Evolutionary conservation across 2,888 invertebrate species (phyloP), one percentile per base, ranked within the genome.

Genomic region (Tricholauxania praeusta): DNA sequence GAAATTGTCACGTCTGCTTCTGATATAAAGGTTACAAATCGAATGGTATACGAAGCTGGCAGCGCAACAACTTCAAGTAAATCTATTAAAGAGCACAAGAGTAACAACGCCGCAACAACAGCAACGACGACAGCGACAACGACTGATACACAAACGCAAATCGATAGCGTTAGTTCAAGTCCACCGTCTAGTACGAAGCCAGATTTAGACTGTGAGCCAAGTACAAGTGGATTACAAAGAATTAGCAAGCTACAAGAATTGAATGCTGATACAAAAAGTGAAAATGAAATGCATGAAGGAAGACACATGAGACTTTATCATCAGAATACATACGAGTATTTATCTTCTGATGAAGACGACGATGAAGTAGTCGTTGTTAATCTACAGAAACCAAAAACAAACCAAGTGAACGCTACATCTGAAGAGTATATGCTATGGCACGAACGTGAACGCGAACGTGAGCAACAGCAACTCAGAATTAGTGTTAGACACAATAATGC

Each of bases 1-100:
- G 83, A 84, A 78, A 84, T 83, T 10, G 82, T 81, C 1, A 82
- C 85, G 14, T 82, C 85, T 69, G 82, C 84, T 15, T 85, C 85
- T 12, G 85, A 84, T 63, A 81, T 59, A 15, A 48, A 51, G 22
- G 55, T 39, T 39, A 39, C 10, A 39, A 39, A 39, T 39, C 39
- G 39, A 39, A 39, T 39, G 17, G 39, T 55, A 47, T 53, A 47
- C 15, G n/a, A 67, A 67, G 22, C 17, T 39, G 17, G 8, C 49
- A 28, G 12, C n/a, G 5, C 12, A 51, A 10, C 39, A 39, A 39
- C 39, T 39, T 39, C 39, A 39, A 39, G 10, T 39, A 39, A 39
- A 39, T 39, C 39, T 39, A 39, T 39, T 39, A 39, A 39, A 39
- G 39, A 39, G 39, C 39, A 39, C 10, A 39, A 10, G 39, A 39